Base-by-base conservation (phyloP, 2,113 vertebrate genomes). In the Bucco capensis region DNA sequence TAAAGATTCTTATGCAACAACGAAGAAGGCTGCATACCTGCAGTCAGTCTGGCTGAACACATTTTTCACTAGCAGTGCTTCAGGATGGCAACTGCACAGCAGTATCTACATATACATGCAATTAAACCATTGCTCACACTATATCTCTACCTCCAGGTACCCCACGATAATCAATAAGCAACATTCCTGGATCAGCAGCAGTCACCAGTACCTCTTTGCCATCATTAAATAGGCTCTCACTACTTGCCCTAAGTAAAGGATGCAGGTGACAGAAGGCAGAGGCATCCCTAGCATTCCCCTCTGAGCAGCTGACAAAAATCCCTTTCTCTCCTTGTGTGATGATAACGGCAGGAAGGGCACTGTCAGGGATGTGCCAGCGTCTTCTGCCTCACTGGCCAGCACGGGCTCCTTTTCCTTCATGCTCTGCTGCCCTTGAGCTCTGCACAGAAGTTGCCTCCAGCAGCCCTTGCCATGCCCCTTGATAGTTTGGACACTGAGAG, bases 61-160 rank as follows among this genome's bases (percentile, higher is more conserved):
- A 77, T 64, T 93, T 81, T 93, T 88, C 62, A 67, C 58, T 47
- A 93, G 50, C 61, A 35, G 33, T 47, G 44, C 67, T 86, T 58
- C 69, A 53, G 42, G 35, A 79, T 57, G 53, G 70, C 65, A 54
- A 82, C 46, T 19, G 71, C 78, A 85, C 35, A n/a, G 71, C 70
- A 38, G 12, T 35, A 53, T 73, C 77, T 67, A 80, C 67, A 75
- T 21, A 42, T 12, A 83, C 31, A 70, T 9, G 49, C 88, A 91
- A 89, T 89, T 88, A 93, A 94, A 87, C 35, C 47, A 23, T 49
- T 86, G 40, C 56, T 90, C 67, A 79, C 51, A 76, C 51, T 83
- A 50, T 56, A 73, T 66, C 69, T 66, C 69, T 44, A 50, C 62
- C 86, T 67, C 38, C 73, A 88, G 76, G 31, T 73, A 91, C 24